Conservation (phyloP, 2,113 vertebrate species). For the Hippocampus abdominalis region DNA sequence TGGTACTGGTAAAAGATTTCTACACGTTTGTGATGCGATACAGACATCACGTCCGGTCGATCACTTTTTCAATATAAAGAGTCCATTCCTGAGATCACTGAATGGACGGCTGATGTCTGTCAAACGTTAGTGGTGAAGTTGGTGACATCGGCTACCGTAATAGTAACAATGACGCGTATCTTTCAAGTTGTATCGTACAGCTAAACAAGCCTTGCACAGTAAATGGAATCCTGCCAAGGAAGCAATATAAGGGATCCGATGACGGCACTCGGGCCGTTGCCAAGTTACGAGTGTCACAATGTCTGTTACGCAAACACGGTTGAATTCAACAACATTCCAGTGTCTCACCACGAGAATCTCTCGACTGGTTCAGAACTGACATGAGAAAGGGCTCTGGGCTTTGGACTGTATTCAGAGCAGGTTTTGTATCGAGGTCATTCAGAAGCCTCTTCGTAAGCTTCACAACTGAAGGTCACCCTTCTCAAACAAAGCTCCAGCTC, state of each 20-base stretch:
- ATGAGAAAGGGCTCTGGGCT: slow-evolving; percentile 26
- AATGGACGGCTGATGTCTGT: slow-evolving; percentile 31
- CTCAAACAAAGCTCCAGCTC: slow-evolving; percentile 37
- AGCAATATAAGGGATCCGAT: slow-evolving; percentile 55
- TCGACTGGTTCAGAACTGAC: slow-evolving; percentile 43
- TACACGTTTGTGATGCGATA: slow-evolving; percentile 20
- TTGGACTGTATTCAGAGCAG: slow-evolving; percentile 40
- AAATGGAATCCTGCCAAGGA: slow-evolving; percentile 29
- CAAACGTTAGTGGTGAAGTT: background rate
- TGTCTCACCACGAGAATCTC: slow-evolving; percentile 33
- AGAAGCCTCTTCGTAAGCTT: slow-evolving; percentile 41
- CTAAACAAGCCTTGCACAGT: slow-evolving; percentile 24
- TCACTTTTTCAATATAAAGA: slow-evolving; percentile 40
- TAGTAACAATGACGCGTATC: slow-evolving; percentile 20
- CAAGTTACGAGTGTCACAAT: slow-evolving; percentile 21
- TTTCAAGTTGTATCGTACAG: slow-evolving; percentile 38
- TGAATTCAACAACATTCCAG: slow-evolving; percentile 35
- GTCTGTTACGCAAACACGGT: slow-evolving; percentile 25
- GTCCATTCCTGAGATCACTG: slow-evolving; percentile 43
- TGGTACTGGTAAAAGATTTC: slow-evolving; percentile 27
- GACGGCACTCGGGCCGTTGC: slow-evolving; percentile 19
- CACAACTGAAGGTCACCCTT: slow-evolving; percentile 44
- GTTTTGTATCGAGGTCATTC: slow-evolving; percentile 51
- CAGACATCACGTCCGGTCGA: slow-evolving; percentile 28
- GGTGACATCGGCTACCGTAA: slow-evolving; percentile 30